These are phyloP conservation scores for Coregonus suidteri DNA, from an alignment of 2,797 vertebrate genomes.

Conservation along the genomic window DNA sequence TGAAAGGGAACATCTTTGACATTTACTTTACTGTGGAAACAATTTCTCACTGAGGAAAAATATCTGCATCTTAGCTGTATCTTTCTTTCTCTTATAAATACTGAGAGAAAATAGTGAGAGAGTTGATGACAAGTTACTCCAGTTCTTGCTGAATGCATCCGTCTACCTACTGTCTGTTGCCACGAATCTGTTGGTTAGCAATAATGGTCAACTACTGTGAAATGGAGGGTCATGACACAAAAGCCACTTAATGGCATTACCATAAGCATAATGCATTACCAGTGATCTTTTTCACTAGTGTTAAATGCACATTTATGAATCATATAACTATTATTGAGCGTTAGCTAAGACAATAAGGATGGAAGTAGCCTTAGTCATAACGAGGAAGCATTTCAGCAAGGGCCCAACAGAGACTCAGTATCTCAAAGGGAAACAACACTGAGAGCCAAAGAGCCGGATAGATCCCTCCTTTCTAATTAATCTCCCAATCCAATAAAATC, in stretches of 20 bases:
- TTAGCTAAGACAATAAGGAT: background rate
- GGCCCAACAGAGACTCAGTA: background rate
- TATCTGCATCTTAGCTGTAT: too few relatives aligned
- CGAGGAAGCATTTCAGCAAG: background rate
- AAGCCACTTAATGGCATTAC: background rate
- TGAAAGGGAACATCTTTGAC: background rate
- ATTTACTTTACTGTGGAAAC: background rate
- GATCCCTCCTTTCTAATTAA: background rate
- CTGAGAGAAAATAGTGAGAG: too few relatives aligned
- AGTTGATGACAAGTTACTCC: too few relatives aligned
- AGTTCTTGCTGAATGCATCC: too few relatives aligned
- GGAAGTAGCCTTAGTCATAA: background rate
- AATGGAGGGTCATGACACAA: background rate
- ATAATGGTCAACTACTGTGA: background rate
- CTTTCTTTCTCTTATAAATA: too few relatives aligned
- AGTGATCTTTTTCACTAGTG: too few relatives aligned
- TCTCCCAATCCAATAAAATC: conserved; percentile 26
- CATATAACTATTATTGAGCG: background rate
- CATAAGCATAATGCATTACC: background rate
- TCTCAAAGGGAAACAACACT: background rate
- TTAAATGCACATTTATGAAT: background rate
- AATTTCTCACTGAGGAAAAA: background rate
- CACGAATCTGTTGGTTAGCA: background rate
- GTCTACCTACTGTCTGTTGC: too few relatives aligned
- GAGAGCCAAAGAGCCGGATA: background rate